Evolutionary conservation across 2,113 vertebrate genomes (phyloP).

Genomic region (Thryonomys swinderianus): DNA sequence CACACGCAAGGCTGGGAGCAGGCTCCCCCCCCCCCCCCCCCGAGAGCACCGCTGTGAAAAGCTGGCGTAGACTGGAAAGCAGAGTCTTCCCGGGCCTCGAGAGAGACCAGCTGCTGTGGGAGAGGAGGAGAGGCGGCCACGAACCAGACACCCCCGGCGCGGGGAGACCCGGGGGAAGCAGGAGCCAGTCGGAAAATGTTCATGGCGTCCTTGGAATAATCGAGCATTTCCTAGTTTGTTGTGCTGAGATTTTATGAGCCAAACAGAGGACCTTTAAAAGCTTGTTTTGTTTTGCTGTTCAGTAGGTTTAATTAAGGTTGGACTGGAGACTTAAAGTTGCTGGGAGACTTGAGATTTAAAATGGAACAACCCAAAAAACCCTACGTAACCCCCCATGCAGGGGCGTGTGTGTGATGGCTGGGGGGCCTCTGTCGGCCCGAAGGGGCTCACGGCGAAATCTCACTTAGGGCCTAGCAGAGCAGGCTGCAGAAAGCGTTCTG

Average conservation of each 20-base stretch:
- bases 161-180: not conserved
- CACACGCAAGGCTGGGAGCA: accelerated
- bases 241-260: slow-evolving; percentile 56
- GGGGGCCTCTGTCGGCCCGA: not conserved
- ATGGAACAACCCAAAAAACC: slow-evolving; percentile 39
- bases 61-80: not conserved
- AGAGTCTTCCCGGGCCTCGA: slow-evolving; percentile 57
- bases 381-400: not conserved
- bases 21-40: not conserved
- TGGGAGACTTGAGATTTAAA: slow-evolving; percentile 47
- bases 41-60: not conserved
- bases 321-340: slow-evolving; percentile 42
- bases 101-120: not conserved
- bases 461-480: not conserved
- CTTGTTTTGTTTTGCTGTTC: slow-evolving; percentile 70
- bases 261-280: slow-evolving; percentile 54
- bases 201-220: slow-evolving; percentile 37
- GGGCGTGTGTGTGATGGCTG: not conserved
- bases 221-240: slow-evolving; percentile 67
- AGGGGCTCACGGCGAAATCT: not conserved
- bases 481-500: not conserved
- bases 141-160: not conserved
- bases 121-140: not conserved
- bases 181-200: slow-evolving; percentile 13
- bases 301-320: slow-evolving; percentile 66